These are phyloP conservation scores for Rousettus leschenaultii DNA, from an alignment of 2,113 vertebrate genomes.

Conservation along the genomic window DNA sequence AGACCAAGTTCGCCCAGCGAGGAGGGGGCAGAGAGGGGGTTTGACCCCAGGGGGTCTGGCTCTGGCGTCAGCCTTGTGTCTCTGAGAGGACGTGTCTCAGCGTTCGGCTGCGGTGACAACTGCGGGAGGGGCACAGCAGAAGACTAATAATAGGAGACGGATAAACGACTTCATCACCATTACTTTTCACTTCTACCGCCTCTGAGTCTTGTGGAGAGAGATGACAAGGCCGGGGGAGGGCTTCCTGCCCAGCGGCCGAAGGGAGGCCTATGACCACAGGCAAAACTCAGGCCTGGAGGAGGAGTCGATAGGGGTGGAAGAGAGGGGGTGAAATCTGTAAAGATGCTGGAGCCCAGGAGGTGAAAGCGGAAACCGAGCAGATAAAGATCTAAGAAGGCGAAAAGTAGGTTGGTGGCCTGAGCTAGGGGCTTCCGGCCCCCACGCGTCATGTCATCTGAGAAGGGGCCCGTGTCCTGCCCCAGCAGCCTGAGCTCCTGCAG, in stretches of 20 bases:
- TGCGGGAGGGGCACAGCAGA: too few species aligned
- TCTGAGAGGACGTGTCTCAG: neutral
- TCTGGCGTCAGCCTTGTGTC: accelerated
- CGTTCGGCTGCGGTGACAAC: neutral
- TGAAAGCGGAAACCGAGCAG: conserved; percentile 30
- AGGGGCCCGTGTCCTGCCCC: neutral
- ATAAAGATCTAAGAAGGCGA: conserved; percentile 59
- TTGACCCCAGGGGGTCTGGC: neutral
- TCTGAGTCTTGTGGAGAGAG: neutral
- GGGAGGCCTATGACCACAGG: neutral
- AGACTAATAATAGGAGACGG: neutral
- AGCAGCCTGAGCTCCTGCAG: neutral
- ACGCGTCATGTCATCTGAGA: neutral
- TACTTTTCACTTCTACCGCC: neutral
- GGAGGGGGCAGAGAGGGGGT: neutral
- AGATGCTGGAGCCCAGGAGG: neutral
- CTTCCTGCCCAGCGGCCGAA: neutral
- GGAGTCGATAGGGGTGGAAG: neutral
- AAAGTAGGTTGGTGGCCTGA: conserved; percentile 45
- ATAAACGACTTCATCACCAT: neutral
- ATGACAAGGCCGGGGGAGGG: neutral
- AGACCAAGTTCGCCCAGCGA: neutral
- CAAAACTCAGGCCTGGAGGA: neutral
- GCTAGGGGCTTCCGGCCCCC: neutral
- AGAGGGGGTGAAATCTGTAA: neutral